A percentile compares a stretch with the other conserved stretches of the same genome.
Evolutionary conservation across 2,113 vertebrate species (phyloP).

Genomic region (Eulacestoma nigropectus): DNA sequence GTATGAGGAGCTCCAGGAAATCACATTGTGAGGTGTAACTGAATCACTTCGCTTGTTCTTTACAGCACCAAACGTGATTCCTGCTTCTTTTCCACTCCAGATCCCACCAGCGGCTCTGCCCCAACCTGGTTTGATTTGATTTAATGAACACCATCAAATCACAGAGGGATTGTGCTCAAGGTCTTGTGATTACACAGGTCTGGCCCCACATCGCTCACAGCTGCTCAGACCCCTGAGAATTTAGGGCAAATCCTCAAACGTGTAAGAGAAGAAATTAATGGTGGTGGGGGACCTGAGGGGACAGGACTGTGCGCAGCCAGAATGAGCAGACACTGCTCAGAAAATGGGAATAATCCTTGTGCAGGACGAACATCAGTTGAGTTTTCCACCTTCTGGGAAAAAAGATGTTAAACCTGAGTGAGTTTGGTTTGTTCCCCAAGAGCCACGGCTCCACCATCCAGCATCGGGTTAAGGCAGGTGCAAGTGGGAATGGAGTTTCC

Average conservation of each 20-base stretch:
- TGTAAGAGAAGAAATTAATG: rapidly evolving
- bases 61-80: background rate
- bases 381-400: background rate
- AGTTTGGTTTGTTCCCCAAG: background rate
- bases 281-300: rapidly evolving
- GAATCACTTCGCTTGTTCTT: background rate
- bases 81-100: background rate
- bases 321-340: background rate
- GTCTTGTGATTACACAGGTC: background rate
- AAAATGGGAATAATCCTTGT: background rate
- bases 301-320: rapidly evolving
- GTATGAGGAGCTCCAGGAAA: background rate
- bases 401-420: background rate
- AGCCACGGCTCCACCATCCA: background rate
- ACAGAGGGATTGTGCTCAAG: background rate
- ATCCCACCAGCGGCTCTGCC: background rate
- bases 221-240: background rate
- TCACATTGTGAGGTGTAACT: background rate
- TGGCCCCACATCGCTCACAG: background rate
- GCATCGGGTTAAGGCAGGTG: background rate
- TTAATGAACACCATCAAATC: background rate
- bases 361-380: background rate
- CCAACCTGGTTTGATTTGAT: background rate
- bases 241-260: background rate
- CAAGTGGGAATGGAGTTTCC: background rate